Evolutionary conservation across 2,113 vertebrate genomes (phyloP), one percentile per base, ranked within the genome.

Genomic region (Australoheros scitulus): DNA sequence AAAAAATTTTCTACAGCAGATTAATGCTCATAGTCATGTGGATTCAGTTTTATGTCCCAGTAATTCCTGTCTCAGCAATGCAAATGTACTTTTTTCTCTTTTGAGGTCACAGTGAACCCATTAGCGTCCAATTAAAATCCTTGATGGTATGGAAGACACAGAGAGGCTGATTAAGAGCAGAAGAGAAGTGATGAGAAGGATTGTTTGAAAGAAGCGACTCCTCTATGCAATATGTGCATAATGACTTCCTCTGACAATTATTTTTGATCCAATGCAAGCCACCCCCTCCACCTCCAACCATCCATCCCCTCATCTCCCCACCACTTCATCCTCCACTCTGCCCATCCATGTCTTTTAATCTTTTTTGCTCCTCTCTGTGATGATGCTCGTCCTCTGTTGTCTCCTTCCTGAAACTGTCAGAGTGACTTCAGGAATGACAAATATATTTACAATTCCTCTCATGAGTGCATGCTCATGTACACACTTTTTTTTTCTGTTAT

Each of bases 211-310:
- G 87, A 84, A 77, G 77, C 60, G 2, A 75, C 85, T 90, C 83
- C 80, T 88, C 83, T 63, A 29, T 85, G 86, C 90, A 88, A 87
- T 89, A 90, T 92, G 81, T 85, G 90, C 84, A 88, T 92, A 89
- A 92, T 91, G 90, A 90, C 89, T 92, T 86, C 88, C 65, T 26
- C 82, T 92, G 91, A 93, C 93, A 94, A 94, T 94, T 94, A 92
- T 90, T 88, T 94, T 90, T 92, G 93, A 94, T 93, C 90, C 85
- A 81, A 75, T 14, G 55, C 36, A 55, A 58, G 65, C 59, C 34
- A 36, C 18, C 81, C 79, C 41, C 24, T 26, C 63, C 56, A 18
- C 59, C 63, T 58, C 76, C 56, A 58, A 56, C 34, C 65, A 72
- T 10, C 74, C 80, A 43, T 26, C 74, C 32, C 52, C 61, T 56